A percentile compares a stretch with the other conserved stretches of the same genome.
Evolutionary conservation across 1,140 invertebrate genomes (phyloP).

Genomic region (Diorhabda sublineata): DNA sequence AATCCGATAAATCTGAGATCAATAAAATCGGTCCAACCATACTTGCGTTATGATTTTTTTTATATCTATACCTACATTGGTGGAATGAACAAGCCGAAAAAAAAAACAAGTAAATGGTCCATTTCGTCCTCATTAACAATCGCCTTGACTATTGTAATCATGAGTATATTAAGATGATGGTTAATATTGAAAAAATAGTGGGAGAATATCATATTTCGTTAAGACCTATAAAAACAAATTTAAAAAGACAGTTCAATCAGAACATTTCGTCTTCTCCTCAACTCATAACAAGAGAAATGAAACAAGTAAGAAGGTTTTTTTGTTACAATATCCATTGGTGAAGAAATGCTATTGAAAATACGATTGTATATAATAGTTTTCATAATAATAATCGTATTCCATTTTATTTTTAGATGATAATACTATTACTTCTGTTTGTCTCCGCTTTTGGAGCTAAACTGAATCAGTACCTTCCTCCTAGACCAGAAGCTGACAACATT

Average conservation of each 20-base stretch:
- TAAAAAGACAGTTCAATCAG: neutral
- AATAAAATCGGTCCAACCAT: no score
- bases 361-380: no score
- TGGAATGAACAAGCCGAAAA: no score
- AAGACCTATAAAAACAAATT: neutral
- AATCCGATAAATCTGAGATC: no score
- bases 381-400: neutral
- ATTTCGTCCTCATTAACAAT: neutral
- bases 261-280: neutral
- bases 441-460: neutral
- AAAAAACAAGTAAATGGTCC: neutral
- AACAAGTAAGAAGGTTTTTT: neutral
- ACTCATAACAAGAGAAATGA: neutral
- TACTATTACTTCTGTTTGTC: neutral
- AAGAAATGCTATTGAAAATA: no score
- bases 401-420: neutral
- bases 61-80: no score
- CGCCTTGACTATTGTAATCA: neutral
- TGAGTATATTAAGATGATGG: neutral
- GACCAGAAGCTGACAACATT: neutral
- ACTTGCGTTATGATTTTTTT: no score
- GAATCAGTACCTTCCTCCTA: neutral
- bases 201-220: neutral
- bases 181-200: neutral
- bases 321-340: no score